A percentile compares a stretch with the other conserved stretches of the same genome.
phyloP scores from a whole-genome alignment of 2,113 vertebrate species.

The Mus pahari region DNA sequence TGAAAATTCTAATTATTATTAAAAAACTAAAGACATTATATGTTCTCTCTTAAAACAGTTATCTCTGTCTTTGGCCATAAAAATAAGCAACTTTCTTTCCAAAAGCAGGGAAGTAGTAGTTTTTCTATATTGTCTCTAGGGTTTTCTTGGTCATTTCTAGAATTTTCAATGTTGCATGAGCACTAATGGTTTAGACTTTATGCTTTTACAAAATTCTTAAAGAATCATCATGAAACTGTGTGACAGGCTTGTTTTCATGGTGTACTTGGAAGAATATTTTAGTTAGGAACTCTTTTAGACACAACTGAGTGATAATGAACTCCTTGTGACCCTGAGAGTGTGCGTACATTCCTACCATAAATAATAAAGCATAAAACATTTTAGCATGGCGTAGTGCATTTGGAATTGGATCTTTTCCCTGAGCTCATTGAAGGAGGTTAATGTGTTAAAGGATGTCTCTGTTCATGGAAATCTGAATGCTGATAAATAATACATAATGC shows the following conservation, averaged over 20 bases:
- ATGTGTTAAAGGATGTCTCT: slow-evolving; percentile 62
- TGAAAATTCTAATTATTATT: slow-evolving; percentile 48
- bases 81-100: slow-evolving; percentile 39
- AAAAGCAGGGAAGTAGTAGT: not conserved
- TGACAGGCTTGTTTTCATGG: slow-evolving; percentile 62
- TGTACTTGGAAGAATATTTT: slow-evolving; percentile 61
- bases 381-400: slow-evolving; percentile 53
- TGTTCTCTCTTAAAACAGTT: not conserved
- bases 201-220: slow-evolving; percentile 66
- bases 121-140: slow-evolving; percentile 16
- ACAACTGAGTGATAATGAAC: slow-evolving; percentile 59
- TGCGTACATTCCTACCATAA: slow-evolving; percentile 65
- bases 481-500: slow-evolving; percentile 85
- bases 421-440: slow-evolving; percentile 73
- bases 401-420: slow-evolving; percentile 63
- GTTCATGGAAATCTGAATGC: slow-evolving; percentile 79
- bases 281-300: slow-evolving; percentile 74
- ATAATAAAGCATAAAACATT: slow-evolving; percentile 53
- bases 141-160: slow-evolving; percentile 1
- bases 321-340: slow-evolving; percentile 41
- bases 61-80: slow-evolving; percentile 14
- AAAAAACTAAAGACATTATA: slow-evolving; percentile 24
- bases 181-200: slow-evolving; percentile 49
- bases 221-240: slow-evolving; percentile 47
- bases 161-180: not conserved